phyloP scores from a whole-genome alignment of 2,888 invertebrate species.

The Chymomyza fuscimana region DNA sequence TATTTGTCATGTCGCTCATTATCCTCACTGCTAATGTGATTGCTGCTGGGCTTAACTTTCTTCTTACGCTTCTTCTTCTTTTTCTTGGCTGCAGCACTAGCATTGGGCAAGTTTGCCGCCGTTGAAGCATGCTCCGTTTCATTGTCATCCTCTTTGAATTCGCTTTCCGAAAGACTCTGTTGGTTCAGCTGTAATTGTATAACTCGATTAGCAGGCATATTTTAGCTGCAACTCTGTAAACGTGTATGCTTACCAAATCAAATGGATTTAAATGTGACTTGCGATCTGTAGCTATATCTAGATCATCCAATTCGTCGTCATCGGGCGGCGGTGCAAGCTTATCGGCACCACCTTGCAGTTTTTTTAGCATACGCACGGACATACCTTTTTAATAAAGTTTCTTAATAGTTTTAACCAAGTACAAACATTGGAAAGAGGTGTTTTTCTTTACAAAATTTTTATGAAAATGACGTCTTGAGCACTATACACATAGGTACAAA shows the following conservation, averaged over 20 bases:
- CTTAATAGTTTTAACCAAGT: not conserved
- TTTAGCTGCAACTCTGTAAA: not conserved
- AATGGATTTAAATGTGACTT: conserved; percentile 85
- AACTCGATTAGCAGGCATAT: not conserved
- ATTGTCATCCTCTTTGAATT: conserved; percentile 85
- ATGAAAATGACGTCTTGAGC: not conserved
- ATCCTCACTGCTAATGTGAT: conserved; percentile 83
- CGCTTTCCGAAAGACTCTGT: conserved; percentile 85
- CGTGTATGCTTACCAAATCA: conserved; percentile 83
- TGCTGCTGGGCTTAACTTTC: conserved; percentile 81
- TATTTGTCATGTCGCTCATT: conserved; percentile 80
- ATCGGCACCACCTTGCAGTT: conserved; percentile 82
- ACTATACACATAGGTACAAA: not conserved
- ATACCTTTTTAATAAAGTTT: conserved; percentile 72
- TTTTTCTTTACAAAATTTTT: not conserved
- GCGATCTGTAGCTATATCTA: conserved; percentile 82
- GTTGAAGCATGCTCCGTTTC: conserved; percentile 83
- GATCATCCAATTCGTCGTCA: conserved; percentile 77
- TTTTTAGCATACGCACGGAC: conserved; percentile 85
- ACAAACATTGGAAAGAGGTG: not conserved
- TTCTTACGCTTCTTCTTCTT: conserved; percentile 85
- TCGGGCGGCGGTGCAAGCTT: conserved; percentile 80
- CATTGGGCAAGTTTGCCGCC: conserved; percentile 77
- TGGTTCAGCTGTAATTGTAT: conserved; percentile 81
- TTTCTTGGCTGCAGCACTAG: conserved; percentile 82